Evolutionary conservation across 2,888 invertebrate genomes (phyloP).

Genomic region (Lasioglossum calceatum): DNA sequence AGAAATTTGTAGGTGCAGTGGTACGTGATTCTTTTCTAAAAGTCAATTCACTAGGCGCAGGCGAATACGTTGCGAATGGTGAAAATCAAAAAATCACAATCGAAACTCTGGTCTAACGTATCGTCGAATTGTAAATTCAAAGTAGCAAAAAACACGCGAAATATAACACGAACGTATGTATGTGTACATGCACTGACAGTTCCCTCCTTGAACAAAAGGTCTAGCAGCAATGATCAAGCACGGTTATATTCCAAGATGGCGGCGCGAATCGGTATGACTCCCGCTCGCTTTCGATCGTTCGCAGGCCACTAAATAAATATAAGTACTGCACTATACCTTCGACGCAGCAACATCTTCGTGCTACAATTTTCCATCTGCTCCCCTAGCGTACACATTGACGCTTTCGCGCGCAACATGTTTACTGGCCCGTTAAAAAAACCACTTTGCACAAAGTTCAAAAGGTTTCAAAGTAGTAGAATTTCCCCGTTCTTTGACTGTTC

Average conservation of each 20-base stretch:
- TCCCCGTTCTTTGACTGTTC: slow-evolving; percentile 14
- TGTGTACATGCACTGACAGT: slow-evolving; percentile 57
- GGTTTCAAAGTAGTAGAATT: slow-evolving; percentile 29
- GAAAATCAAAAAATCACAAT: slow-evolving; percentile 5
- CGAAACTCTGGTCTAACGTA: neutral
- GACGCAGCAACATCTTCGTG: neutral
- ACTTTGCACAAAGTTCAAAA: slow-evolving; percentile 8
- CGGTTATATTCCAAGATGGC: slow-evolving; percentile 62
- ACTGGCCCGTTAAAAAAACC: neutral
- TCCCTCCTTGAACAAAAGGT: slow-evolving; percentile 54
- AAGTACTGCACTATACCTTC: neutral
- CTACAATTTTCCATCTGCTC: neutral
- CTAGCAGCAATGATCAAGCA: slow-evolving; percentile 34
- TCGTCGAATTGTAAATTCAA: slow-evolving; percentile 15
- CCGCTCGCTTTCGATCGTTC: slow-evolving; percentile 9
- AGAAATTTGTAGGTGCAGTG: slow-evolving; percentile 17
- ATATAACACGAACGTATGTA: slow-evolving; percentile 30
- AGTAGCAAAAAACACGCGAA: slow-evolving; percentile 35
- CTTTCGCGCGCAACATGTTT: neutral
- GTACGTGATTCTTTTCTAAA: slow-evolving; percentile 29
- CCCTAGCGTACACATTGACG: neutral
- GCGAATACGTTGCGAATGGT: neutral
- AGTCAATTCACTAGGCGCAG: slow-evolving; percentile 24
- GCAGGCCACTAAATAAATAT: neutral
- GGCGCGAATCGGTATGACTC: slow-evolving; percentile 51